These are phyloP conservation scores for Operophtera brumata DNA, from an alignment of 2,888 invertebrate species.

Conservation along the genomic window DNA sequence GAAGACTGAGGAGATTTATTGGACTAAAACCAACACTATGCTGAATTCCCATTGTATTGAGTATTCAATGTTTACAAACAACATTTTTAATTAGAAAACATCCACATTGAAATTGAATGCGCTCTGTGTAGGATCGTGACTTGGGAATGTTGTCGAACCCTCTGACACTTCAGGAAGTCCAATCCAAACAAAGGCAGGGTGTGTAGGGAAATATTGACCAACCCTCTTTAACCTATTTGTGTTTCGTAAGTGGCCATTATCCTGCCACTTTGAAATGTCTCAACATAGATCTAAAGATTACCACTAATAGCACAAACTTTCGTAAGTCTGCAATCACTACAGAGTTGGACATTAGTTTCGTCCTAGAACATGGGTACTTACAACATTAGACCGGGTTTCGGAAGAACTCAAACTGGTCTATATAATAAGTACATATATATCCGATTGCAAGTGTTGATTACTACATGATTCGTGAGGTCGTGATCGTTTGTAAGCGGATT, in stretches of 20 bases:
- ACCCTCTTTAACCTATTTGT: not conserved
- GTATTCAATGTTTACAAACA: slow-evolving; percentile 35
- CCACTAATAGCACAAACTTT: slow-evolving; percentile 5
- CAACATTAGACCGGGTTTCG: not conserved
- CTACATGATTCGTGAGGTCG: not conserved
- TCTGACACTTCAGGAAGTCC: slow-evolving; percentile 4
- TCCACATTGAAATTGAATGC: slow-evolving; percentile 17
- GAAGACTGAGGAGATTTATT: slow-evolving; percentile 35
- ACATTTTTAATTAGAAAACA: slow-evolving; percentile 30
- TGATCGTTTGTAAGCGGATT: not conserved
- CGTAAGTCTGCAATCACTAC: slow-evolving; percentile 2
- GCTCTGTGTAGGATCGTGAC: not conserved
- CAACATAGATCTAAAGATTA: slow-evolving; percentile 15
- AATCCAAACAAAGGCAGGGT: slow-evolving; percentile 1
- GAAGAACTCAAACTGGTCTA: slow-evolving; percentile 1
- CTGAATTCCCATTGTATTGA: slow-evolving; percentile 14
- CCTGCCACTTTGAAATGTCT: slow-evolving; percentile 1
- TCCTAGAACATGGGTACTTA: not conserved
- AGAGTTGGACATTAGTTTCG: slow-evolving; percentile 7
- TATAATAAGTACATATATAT: not conserved
- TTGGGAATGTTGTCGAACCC: slow-evolving; percentile 12
- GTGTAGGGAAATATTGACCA: slow-evolving; percentile 1
- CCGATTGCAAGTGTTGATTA: not conserved
- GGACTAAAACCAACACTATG: slow-evolving; percentile 30
- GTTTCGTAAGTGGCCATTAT: not conserved